Conservation (phyloP, 2,797 vertebrate genomes). For the Pseudotriccus pelzelni region DNA sequence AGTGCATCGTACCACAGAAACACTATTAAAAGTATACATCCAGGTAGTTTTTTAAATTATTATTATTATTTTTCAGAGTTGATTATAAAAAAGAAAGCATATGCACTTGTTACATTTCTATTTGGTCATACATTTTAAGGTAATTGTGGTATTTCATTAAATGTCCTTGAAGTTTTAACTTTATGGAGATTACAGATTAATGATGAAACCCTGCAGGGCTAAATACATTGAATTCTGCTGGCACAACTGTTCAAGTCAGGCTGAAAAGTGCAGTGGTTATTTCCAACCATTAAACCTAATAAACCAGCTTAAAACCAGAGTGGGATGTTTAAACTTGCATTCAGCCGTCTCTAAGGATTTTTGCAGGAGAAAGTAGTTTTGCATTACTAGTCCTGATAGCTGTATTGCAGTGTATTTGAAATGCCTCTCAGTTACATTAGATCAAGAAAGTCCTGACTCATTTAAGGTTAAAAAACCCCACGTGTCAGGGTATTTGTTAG, state of each 20-base stretch:
- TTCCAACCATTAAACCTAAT: constrained; percentile 7
- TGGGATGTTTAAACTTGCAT: not conserved
- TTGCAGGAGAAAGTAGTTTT: not conserved
- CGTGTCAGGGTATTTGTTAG: not conserved
- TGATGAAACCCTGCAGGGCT: not conserved
- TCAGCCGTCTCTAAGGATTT: not conserved
- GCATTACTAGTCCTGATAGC: not conserved
- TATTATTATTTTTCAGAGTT: not conserved
- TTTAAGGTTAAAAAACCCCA: not conserved
- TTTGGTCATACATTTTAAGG: not conserved
- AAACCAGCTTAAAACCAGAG: not conserved
- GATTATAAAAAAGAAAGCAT: not conserved
- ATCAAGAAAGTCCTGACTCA: not conserved
- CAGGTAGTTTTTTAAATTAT: not conserved
- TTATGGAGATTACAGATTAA: not conserved
- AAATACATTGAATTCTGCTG: not conserved
- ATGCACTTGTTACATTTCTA: not conserved
- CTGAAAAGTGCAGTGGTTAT: not conserved
- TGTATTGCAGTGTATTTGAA: not conserved
- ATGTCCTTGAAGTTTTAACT: not conserved
- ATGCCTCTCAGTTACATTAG: not conserved
- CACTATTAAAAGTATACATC: not conserved
- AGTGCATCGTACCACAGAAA: not conserved
- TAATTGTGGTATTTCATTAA: not conserved
- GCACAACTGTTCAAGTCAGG: not conserved